Percentiles rank a stretch among this genome's conserved stretches.
These are phyloP conservation scores for Peromyscus leucopus DNA, from an alignment of 2,113 vertebrate species.

Conservation along the genomic window DNA sequence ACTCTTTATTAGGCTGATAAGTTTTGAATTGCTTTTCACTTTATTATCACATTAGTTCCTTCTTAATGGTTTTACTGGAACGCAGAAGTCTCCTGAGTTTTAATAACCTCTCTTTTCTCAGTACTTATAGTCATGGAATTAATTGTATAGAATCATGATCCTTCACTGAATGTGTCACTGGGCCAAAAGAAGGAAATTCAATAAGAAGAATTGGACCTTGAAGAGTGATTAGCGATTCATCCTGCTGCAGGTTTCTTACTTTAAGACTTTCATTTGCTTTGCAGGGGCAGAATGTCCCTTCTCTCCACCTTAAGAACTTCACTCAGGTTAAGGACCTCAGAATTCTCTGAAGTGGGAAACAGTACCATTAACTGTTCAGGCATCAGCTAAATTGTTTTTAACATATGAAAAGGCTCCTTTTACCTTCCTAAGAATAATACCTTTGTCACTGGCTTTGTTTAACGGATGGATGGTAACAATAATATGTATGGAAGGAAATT, in stretches of 20 bases:
- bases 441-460: slow-evolving; percentile 22
- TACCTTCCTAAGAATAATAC: not conserved
- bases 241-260: slow-evolving; percentile 23
- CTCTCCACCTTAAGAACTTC: slow-evolving; percentile 40
- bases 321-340: slow-evolving; percentile 44
- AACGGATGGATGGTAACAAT: not conserved
- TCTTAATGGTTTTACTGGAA: slow-evolving; percentile 82
- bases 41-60: slow-evolving; percentile 84
- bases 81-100: slow-evolving; percentile 68
- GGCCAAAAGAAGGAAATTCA: slow-evolving; percentile 67
- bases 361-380: slow-evolving; percentile 37
- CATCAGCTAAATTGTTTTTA: slow-evolving; percentile 26
- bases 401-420: slow-evolving; percentile 14
- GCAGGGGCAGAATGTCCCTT: not conserved
- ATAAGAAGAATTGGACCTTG: slow-evolving; percentile 72
- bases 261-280: slow-evolving; percentile 34
- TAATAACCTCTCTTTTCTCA: slow-evolving; percentile 80
- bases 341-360: slow-evolving; percentile 26
- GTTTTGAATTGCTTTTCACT: slow-evolving; percentile 81
- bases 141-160: slow-evolving; percentile 76
- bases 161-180: slow-evolving; percentile 70
- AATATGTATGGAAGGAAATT: not conserved
- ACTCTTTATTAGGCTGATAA: slow-evolving; percentile 81
- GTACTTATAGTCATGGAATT: slow-evolving; percentile 71
- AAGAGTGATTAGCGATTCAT: slow-evolving; percentile 60